Conservation (phyloP, 2,113 vertebrate species). For the Macquaria ambigua region DNA sequence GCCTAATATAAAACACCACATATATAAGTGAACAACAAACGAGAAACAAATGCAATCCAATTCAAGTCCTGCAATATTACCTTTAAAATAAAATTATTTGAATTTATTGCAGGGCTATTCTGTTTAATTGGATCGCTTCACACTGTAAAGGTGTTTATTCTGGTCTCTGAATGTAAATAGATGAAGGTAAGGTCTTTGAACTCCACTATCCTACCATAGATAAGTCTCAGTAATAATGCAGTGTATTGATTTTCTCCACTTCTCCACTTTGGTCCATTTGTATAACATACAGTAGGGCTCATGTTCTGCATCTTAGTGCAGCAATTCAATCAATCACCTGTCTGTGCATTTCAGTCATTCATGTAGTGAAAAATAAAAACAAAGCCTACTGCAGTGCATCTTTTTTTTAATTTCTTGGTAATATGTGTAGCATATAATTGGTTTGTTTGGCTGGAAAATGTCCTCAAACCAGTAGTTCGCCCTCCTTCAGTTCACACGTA, state of each 20-base stretch:
- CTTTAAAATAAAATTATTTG: neutral
- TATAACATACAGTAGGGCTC: neutral
- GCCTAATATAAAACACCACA: neutral
- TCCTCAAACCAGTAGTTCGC: neutral
- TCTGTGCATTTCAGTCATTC: neutral
- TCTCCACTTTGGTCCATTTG: neutral
- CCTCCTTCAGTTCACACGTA: neutral
- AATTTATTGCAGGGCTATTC: neutral
- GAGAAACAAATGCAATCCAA: neutral
- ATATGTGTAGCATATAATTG: neutral
- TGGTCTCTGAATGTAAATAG: constrained; percentile 2
- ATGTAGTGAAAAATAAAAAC: neutral
- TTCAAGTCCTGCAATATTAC: neutral
- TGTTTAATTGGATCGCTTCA: neutral
- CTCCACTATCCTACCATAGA: neutral
- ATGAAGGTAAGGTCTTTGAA: neutral
- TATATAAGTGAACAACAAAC: neutral
- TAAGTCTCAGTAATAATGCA: neutral
- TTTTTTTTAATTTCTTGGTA: neutral
- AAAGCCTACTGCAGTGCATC: neutral
- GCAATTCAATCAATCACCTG: neutral
- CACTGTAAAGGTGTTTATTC: neutral
- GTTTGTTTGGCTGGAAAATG: neutral
- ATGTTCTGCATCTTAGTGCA: neutral
- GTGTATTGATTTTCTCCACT: constrained; percentile 49